Conservation (phyloP, 2,113 vertebrate genomes). For the Paramisgurnus dabryanus region DNA sequence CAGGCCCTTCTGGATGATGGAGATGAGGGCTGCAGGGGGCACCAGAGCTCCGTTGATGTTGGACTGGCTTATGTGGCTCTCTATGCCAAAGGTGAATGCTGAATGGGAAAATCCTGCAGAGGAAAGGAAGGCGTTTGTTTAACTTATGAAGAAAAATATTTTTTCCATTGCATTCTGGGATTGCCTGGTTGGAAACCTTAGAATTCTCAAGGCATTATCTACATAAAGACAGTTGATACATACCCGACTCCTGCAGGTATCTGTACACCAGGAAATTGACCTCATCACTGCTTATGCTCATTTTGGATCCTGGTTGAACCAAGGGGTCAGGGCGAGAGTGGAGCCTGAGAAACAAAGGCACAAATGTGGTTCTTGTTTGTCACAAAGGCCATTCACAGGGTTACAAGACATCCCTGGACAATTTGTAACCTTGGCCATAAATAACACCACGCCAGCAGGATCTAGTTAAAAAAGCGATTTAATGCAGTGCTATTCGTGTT, state of each 20-base stretch:
- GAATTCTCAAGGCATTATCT: no score
- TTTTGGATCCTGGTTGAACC: slow-evolving; percentile 99
- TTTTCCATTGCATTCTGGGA: background rate
- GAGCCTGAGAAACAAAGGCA: slow-evolving; percentile 33
- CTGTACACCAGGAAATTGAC: slow-evolving; percentile 99
- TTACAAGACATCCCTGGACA: background rate
- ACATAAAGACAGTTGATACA: background rate
- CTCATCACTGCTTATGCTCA: slow-evolving; percentile 99
- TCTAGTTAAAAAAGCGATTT: background rate
- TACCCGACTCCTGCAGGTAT: slow-evolving; percentile 99
- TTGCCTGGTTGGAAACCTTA: no score
- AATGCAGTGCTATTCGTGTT: background rate
- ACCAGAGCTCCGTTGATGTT: slow-evolving; percentile 99
- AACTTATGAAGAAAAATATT: background rate
- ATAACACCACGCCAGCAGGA: background rate
- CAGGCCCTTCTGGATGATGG: slow-evolving; percentile 99
- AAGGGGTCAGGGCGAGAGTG: slow-evolving; percentile 88
- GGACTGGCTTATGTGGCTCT: slow-evolving; percentile 99
- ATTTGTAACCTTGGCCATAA: background rate
- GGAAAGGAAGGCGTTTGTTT: background rate
- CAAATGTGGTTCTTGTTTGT: no score
- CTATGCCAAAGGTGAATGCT: slow-evolving; percentile 99
- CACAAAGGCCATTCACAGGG: background rate
- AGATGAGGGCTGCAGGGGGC: slow-evolving; percentile 98
- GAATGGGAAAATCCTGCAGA: slow-evolving; percentile 96